These are phyloP conservation scores for Drosophila mauritiana DNA, from an alignment of 1,140 invertebrate genomes.

Conservation along the genomic window DNA sequence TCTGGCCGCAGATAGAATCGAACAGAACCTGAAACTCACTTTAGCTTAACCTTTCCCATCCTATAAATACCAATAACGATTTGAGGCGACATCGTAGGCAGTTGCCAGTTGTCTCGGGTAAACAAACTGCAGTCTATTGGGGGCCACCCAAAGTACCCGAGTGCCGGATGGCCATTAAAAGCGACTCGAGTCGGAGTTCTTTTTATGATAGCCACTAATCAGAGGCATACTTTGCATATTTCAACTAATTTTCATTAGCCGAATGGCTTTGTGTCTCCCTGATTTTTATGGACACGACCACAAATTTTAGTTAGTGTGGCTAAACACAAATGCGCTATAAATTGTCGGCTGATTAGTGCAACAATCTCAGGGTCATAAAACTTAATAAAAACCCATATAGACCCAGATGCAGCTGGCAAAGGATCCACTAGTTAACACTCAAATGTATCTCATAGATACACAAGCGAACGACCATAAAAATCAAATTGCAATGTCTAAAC, in stretches of 20 bases:
- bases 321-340: constrained; percentile 71
- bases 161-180: constrained; percentile 35
- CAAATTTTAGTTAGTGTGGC: constrained; percentile 41
- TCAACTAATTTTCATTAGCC: constrained; percentile 65
- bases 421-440: constrained; percentile 39
- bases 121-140: constrained; percentile 1
- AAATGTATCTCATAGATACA: constrained; percentile 70
- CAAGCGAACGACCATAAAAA: constrained; percentile 70
- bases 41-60: constrained; percentile 40
- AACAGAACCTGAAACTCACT: constrained; percentile 32
- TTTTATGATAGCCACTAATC: constrained; percentile 79
- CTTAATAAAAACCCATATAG: constrained; percentile 55
- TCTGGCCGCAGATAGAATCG: constrained; percentile 5
- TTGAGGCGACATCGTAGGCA: constrained; percentile 39
- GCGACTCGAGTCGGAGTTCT: constrained; percentile 28
- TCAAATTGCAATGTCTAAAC: constrained; percentile 81
- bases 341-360: constrained; percentile 80
- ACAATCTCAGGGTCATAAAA: constrained; percentile 75
- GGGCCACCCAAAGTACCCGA: constrained; percentile 9
- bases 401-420: constrained; percentile 20
- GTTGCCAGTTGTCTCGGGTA: constrained; percentile 6
- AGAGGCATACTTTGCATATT: constrained; percentile 75
- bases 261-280: constrained; percentile 12
- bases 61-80: constrained; percentile 47
- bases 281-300: constrained; percentile 62